phyloP scores from a whole-genome alignment of 2,888 invertebrate species.

The Pristionchus arcanus region DNA sequence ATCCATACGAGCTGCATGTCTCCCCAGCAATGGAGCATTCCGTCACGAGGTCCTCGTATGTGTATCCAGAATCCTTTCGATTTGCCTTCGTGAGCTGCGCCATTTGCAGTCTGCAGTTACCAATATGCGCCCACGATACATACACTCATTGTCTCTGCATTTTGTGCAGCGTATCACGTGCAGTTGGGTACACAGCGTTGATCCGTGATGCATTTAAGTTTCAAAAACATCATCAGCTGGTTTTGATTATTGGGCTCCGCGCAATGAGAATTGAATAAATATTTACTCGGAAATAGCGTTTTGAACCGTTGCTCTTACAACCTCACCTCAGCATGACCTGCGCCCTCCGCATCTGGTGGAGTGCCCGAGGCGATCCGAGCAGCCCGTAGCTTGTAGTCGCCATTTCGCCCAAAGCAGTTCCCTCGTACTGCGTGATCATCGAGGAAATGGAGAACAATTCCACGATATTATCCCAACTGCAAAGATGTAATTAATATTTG shows the following conservation, averaged over 20 bases:
- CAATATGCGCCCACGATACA: too few relatives aligned
- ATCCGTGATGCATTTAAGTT: too few relatives aligned
- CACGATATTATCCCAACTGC: neutral
- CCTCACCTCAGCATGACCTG: neutral
- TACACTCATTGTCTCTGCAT: too few relatives aligned
- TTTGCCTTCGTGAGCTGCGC: neutral
- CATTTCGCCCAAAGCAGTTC: neutral
- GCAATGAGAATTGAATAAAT: too few relatives aligned
- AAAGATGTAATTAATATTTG: neutral
- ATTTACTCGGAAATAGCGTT: too few relatives aligned
- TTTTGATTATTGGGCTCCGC: too few relatives aligned
- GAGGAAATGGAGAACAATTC: neutral
- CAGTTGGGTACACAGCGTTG: too few relatives aligned
- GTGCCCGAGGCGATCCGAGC: neutral
- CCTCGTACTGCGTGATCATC: neutral
- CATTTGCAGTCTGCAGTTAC: neutral
- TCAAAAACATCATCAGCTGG: too few relatives aligned
- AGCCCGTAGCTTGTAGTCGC: neutral
- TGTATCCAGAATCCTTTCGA: neutral
- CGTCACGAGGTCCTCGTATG: neutral
- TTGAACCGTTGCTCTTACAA: too few relatives aligned
- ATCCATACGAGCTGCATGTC: neutral
- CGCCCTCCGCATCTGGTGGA: neutral
- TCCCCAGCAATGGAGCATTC: constrained; percentile 27
- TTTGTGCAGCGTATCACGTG: too few relatives aligned